Percentiles rank a stretch among this genome's conserved stretches.
phyloP scores from a whole-genome alignment of 2,888 invertebrate species.

The Netelia inedita region DNA sequence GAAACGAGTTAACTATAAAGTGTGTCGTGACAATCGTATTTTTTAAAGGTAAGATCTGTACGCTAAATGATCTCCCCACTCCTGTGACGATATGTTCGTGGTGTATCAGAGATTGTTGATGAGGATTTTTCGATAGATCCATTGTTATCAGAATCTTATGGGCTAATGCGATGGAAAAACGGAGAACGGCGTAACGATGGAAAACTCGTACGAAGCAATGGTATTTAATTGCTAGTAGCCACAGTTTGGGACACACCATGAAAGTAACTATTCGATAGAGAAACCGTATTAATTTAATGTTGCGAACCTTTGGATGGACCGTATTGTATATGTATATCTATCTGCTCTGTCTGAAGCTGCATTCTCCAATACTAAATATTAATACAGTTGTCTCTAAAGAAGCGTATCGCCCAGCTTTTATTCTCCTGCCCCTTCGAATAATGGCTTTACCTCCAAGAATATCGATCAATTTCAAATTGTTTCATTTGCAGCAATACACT shows the following conservation, averaged over 20 bases:
- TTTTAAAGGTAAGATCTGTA: constrained; percentile 41
- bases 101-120: constrained; percentile 39
- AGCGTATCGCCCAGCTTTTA: constrained; percentile 32
- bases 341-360: constrained; percentile 75
- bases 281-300: constrained; percentile 76
- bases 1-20: constrained; percentile 46
- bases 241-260: constrained; percentile 72
- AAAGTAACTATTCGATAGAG: constrained; percentile 69
- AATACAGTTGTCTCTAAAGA: constrained; percentile 75
- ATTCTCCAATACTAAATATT: constrained; percentile 75
- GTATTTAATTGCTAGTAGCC: constrained; percentile 10
- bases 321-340: constrained; percentile 73
- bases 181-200: constrained; percentile 25
- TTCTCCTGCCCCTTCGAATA: constrained; percentile 15
- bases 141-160: not conserved
- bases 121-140: not conserved
- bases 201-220: constrained; percentile 43
- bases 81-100: constrained; percentile 53
- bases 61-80: not conserved
- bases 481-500: constrained; percentile 14
- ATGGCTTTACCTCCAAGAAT: constrained; percentile 18
- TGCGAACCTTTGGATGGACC: constrained; percentile 75
- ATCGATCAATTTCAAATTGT: not conserved
- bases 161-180: not conserved
- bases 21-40: constrained; percentile 61